Conservation (phyloP, 1,140 invertebrate genomes). For the Eriosoma lanigerum region DNA sequence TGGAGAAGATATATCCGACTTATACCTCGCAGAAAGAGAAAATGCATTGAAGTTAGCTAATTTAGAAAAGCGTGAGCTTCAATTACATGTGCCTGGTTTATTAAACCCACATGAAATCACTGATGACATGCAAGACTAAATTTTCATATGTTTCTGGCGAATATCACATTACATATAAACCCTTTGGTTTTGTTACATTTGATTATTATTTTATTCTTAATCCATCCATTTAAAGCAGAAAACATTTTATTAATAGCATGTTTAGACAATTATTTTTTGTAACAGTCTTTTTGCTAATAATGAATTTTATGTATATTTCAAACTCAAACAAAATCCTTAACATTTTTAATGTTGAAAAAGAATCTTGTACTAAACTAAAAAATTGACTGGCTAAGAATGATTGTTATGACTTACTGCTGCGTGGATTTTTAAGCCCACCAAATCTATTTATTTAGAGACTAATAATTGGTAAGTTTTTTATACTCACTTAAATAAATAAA, state of each 20-base stretch:
- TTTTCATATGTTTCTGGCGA: neutral
- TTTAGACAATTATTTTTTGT: slow-evolving; percentile 12
- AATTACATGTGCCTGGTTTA: slow-evolving; percentile 93
- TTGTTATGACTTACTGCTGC: slow-evolving; percentile 17
- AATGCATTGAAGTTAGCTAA: slow-evolving; percentile 82
- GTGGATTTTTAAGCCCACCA: slow-evolving; percentile 24
- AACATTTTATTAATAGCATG: slow-evolving; percentile 25
- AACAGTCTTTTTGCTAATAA: slow-evolving; percentile 34
- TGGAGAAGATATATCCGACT: slow-evolving; percentile 94
- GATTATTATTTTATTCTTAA: slow-evolving; percentile 41
- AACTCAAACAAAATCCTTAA: neutral
- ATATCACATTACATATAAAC: slow-evolving; percentile 23
- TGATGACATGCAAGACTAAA: slow-evolving; percentile 96
- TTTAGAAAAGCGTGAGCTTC: slow-evolving; percentile 88
- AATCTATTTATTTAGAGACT: slow-evolving; percentile 46
- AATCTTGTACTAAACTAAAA: slow-evolving; percentile 17
- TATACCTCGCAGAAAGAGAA: slow-evolving; percentile 96
- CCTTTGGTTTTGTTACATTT: slow-evolving; percentile 34
- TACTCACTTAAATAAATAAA: slow-evolving; percentile 3
- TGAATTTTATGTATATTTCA: slow-evolving; percentile 15
- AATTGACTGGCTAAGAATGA: slow-evolving; percentile 33
- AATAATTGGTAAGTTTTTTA: slow-evolving; percentile 48
- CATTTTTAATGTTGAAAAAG: slow-evolving; percentile 28
- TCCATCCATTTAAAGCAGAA: slow-evolving; percentile 28
- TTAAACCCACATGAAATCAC: slow-evolving; percentile 95